Base-by-base conservation (phyloP, 2,888 invertebrate species). In the Eupithecia inturbata region DNA sequence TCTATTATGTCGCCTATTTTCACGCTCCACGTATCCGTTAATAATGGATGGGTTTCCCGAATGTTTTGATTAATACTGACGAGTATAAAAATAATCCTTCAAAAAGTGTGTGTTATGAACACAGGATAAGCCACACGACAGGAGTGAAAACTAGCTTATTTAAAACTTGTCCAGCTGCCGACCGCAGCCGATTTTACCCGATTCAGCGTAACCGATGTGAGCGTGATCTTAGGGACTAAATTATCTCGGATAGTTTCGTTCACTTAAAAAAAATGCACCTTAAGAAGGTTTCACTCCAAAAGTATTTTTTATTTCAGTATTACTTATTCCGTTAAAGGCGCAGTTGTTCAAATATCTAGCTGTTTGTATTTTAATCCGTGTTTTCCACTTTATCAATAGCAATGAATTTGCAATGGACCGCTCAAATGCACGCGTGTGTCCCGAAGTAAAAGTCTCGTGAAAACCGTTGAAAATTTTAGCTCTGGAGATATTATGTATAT, bases 21-120 rank as follows among this genome's bases (percentile, higher is more conserved):
- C 57, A 7, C 60, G 14, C 53, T 57, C 66, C 36, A 62, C 33
- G 45, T 57, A 39, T 26, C 53, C 68, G 57, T 45, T 39, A 62
- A 72, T 60, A 71, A 71, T 76, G 67, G 73, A 73, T 70, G 68
- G 53, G 31, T 62, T 60, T 9, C 19, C 4, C 49, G 7, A 62
- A 62, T 31, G 62, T 62, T 62, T 62, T 16, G 19, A 31, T 53
- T n/a, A 53, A 10, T 31, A 62, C 31, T 26, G 26, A 28, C 16
- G 28, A 57, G 14, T 22, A 12, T 3, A 12, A 22, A 31, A 62
- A 31, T 31, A 62, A 31, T 28, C 0, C 19, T 0, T n/a, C 3
- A 10, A 53, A 57, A 14, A 14, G 12, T 22, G 53, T 22, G 22
- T n/a, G 2, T 53, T 53, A n/a, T 5, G 22, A 4, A 12, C 12